Evolutionary conservation across 2,797 vertebrate genomes (phyloP), one percentile per base, ranked within the genome.

Genomic region (Tauraco hartlaubi): DNA sequence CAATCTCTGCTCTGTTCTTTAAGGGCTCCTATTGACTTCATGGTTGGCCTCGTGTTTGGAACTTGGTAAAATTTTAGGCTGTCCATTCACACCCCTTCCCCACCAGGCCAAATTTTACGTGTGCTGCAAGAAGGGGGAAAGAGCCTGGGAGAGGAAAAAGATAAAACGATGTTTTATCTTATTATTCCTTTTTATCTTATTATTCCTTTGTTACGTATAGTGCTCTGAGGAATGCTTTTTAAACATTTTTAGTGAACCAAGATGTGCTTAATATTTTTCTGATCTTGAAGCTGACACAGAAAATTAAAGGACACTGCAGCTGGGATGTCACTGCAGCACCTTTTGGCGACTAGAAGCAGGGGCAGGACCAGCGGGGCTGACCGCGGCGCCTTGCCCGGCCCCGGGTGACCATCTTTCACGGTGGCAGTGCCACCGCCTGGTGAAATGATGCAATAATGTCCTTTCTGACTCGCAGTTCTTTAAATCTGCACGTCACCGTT

Each of bases 401-500:
- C 16, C 16, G 19, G 4, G 12, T 6, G 5, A 13, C 59, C 13
- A 2, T 66, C 63, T 3, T 2, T 12, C 7, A 4, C 31, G 28
- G 2, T 28, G 7, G 9, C 29, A 8, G 90, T 62, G 92, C 96
- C 95, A 90, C 87, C 94, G 9, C 15, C 78, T n/a, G 94, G 89
- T 17, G 15, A 22, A 43, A 31, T 3, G 1, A 0, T 4, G 59
- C 23, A 0, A 3, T 3, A 9, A 15, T 35, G 35, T 35, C 35
- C 35, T 35, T 35, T n/a, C 20, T 19, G 29, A 44, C 7, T 12
- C 9, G 28, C 9, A 7, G 2, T 29, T 8, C 0, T 9, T 62
- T 13, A 9, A 11, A 12, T 9, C 6, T 0, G 29, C 12, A 1
- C 17, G 15, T 23, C 48, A 11, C 15, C 5, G 0, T 25, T 15